These are phyloP conservation scores for cat (Felis catus) DNA, from an alignment of 2,113 vertebrate species.

Conservation along the genomic window F.catus_Fca126_mat1.0 CM031420.1:154870001-154870500, in stretches of 20 bases:
- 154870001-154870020: neutral
- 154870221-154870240: neutral
- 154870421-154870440: neutral
- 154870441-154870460: neutral
- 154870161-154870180: neutral
- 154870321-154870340: neutral
- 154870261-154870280: neutral
- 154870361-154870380: neutral
- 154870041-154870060: neutral
- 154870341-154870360: neutral
- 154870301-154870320: neutral
- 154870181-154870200: neutral
- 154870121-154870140: neutral
- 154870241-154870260: neutral
- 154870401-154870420: neutral
- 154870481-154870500: neutral
- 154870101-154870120: neutral
- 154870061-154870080: neutral
- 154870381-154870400: neutral
- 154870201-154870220: neutral
- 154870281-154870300: neutral
- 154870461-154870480: neutral
- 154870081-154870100: neutral
- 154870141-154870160: neutral
- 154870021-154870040: neutral